Evolutionary conservation across 2,113 vertebrate genomes (phyloP).

Genomic region (Archilochus colubris): DNA sequence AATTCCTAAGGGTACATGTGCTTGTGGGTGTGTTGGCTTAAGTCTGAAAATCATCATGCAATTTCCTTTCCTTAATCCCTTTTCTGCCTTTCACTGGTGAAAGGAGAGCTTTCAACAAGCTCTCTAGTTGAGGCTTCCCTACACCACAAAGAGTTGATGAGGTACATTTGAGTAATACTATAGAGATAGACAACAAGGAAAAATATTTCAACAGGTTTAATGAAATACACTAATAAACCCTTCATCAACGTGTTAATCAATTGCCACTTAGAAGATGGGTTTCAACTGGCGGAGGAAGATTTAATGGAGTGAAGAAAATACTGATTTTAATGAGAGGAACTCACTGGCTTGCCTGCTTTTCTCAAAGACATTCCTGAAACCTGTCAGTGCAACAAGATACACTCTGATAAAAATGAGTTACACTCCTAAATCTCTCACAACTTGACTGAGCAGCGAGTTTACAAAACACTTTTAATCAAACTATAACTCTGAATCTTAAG

Average conservation of each 20-base stretch:
- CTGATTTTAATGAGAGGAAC: not conserved
- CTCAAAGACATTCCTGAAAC: not conserved
- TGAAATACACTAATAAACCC: not conserved
- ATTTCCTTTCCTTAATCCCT: not conserved
- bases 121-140: not conserved
- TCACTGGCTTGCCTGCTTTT: not conserved
- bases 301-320: not conserved
- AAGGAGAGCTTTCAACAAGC: too few species aligned
- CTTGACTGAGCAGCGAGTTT: not conserved
- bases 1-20: not conserved
- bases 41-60: not conserved
- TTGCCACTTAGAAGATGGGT: not conserved
- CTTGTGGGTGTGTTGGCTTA: not conserved
- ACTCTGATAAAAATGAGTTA: not conserved
- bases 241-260: not conserved
- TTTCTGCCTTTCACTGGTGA: not conserved
- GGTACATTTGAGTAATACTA: not conserved
- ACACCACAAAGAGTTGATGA: not conserved
- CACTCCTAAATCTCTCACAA: not conserved
- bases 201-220: not conserved
- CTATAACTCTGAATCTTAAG: too few species aligned
- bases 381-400: not conserved
- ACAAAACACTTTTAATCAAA: not conserved
- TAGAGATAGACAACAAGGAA: not conserved
- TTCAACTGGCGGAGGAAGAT: not conserved